Evolutionary conservation across 2,888 invertebrate genomes (phyloP).

Genomic region (Dexiosoma caninum): DNA sequence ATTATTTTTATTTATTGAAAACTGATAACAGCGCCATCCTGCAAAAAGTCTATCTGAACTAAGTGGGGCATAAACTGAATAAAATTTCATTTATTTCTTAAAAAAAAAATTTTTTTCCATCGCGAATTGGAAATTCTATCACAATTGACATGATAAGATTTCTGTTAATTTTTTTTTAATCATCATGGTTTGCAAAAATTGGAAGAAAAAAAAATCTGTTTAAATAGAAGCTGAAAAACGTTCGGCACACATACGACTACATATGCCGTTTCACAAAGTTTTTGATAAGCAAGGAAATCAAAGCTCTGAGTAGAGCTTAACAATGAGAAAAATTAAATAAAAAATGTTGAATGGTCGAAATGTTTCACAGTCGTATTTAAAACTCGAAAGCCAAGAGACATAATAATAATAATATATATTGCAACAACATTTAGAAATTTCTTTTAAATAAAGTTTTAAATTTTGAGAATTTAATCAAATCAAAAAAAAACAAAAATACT

Average conservation of each 20-base stretch:
- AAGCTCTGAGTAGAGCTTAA: constrained; percentile 18
- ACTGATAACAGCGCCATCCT: too few relatives aligned
- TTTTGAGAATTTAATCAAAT: neutral
- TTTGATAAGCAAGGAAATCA: constrained; percentile 33
- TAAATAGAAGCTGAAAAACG: constrained; percentile 33
- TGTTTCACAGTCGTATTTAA: constrained; percentile 27
- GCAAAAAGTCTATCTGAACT: too few relatives aligned
- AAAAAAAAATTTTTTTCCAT: neutral
- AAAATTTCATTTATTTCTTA: neutral
- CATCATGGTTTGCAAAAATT: constrained; percentile 43
- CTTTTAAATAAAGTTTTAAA: neutral
- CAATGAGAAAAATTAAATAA: constrained; percentile 2
- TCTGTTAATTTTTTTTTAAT: constrained; percentile 31
- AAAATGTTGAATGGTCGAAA: constrained; percentile 48
- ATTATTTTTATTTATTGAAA: too few relatives aligned
- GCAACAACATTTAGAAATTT: neutral
- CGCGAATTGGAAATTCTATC: constrained; percentile 23
- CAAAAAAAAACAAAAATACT: neutral
- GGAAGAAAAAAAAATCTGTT: neutral
- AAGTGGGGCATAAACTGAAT: too few relatives aligned
- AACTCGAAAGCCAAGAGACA: neutral
- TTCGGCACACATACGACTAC: too few relatives aligned
- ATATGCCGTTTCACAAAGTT: constrained; percentile 15
- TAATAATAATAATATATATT: constrained; percentile 2
- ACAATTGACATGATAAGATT: constrained; percentile 34